Evolutionary conservation across 1,140 invertebrate species (phyloP).

Genomic region (Psix sp.): DNA sequence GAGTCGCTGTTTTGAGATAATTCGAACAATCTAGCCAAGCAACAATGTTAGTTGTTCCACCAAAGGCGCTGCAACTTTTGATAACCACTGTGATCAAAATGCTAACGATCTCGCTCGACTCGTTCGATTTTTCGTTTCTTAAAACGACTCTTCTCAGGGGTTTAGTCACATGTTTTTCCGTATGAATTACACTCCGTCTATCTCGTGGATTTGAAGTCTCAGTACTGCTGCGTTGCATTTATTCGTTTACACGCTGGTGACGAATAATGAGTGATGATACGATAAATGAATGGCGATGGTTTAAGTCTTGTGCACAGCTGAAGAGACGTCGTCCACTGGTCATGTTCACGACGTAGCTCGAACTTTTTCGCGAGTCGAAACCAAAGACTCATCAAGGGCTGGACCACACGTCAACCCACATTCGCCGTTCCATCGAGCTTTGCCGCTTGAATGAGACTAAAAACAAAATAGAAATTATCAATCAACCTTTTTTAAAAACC

Average conservation of each 20-base stretch:
- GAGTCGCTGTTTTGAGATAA: constrained; percentile 39
- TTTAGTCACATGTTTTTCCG: constrained; percentile 7
- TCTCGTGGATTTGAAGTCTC: constrained; percentile 12
- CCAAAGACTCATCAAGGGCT: constrained; percentile 71
- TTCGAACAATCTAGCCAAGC: constrained; percentile 33
- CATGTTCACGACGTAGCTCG: constrained; percentile 73
- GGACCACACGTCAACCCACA: constrained; percentile 78
- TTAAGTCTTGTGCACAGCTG: constrained; percentile 75
- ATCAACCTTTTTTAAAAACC: no score
- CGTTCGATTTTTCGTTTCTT: not conserved
- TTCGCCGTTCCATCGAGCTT: constrained; percentile 85
- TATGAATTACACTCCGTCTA: constrained; percentile 19
- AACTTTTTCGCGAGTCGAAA: constrained; percentile 72
- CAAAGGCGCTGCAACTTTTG: no score
- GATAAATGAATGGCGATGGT: constrained; percentile 69
- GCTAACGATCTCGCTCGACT: no score
- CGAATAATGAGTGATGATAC: constrained; percentile 62
- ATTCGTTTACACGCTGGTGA: constrained; percentile 36
- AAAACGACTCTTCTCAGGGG: constrained; percentile 6
- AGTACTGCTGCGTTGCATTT: constrained; percentile 37
- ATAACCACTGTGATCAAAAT: not conserved
- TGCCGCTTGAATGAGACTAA: constrained; percentile 85
- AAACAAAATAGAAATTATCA: constrained; percentile 63
- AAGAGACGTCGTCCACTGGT: constrained; percentile 39
- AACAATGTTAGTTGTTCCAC: no score